A percentile compares a stretch with the other conserved stretches of the same genome.
Conservation (phyloP, 2,113 vertebrate genomes). For the Isichthys henryi region DNA sequence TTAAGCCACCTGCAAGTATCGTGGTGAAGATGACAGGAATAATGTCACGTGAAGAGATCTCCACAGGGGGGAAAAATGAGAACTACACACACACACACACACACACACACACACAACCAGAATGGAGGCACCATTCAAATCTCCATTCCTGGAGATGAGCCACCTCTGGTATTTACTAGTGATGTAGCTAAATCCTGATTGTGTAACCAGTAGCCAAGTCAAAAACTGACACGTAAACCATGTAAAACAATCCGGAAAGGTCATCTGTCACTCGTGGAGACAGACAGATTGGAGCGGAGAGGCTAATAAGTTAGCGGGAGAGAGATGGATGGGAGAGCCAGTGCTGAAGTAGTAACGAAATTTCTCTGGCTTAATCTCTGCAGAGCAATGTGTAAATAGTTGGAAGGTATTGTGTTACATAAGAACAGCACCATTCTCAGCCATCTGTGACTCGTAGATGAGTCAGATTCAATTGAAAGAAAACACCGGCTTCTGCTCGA, state of each 20-base stretch:
- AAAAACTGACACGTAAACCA: neutral
- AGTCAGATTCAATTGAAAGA: neutral
- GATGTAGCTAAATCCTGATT: neutral
- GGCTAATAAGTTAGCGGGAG: neutral
- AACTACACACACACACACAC: neutral
- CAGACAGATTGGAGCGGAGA: neutral
- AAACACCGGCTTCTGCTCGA: neutral
- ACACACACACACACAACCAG: neutral
- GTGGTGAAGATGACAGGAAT: neutral
- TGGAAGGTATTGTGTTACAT: neutral
- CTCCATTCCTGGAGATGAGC: neutral
- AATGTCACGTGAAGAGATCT: neutral
- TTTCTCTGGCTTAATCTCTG: neutral
- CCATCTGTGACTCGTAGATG: neutral
- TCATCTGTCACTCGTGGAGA: neutral
- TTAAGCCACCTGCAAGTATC: neutral
- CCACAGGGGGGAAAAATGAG: neutral
- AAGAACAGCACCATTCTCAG: neutral
- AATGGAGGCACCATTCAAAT: neutral
- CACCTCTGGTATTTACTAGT: neutral
- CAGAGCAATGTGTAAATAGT: neutral
- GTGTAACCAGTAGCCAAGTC: neutral
- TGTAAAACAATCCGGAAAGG: neutral
- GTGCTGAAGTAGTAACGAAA: neutral
- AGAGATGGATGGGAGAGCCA: neutral